These are phyloP conservation scores for Musca domestica DNA, from an alignment of 1,140 invertebrate species.

Conservation along the genomic window DNA sequence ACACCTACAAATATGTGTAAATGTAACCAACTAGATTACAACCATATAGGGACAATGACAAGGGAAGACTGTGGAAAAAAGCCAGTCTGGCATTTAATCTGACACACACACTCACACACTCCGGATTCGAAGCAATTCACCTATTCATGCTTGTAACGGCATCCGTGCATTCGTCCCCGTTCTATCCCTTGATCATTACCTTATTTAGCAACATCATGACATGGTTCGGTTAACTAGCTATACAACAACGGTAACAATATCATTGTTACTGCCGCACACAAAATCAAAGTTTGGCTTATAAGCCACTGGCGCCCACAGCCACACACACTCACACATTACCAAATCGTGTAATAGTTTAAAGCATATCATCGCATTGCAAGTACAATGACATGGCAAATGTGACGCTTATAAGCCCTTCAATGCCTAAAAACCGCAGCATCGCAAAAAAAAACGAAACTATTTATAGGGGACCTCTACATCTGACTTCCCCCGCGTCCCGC, in stretches of 20 bases:
- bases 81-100: slow-evolving; percentile 13
- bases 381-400: slow-evolving; percentile 20
- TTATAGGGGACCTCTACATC: not conserved
- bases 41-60: not conserved
- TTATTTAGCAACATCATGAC: no score
- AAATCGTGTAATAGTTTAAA: no score
- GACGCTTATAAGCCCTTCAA: slow-evolving; percentile 6
- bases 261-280: no score
- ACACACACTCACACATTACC: not conserved
- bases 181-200: no score
- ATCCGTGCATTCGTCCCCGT: no score
- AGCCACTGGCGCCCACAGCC: no score
- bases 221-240: no score
- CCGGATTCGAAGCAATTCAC: slow-evolving; percentile 5
- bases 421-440: no score
- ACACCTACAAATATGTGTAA: not conserved
- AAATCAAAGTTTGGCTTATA: slow-evolving; percentile 9
- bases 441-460: slow-evolving; percentile 1
- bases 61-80: not conserved
- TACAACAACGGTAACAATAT: no score
- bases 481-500: no score
- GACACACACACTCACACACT: no score
- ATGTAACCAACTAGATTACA: not conserved
- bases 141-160: not conserved
- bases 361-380: not conserved